phyloP scores from a whole-genome alignment of 2,888 invertebrate species.

The Ennomos erosarius region DNA sequence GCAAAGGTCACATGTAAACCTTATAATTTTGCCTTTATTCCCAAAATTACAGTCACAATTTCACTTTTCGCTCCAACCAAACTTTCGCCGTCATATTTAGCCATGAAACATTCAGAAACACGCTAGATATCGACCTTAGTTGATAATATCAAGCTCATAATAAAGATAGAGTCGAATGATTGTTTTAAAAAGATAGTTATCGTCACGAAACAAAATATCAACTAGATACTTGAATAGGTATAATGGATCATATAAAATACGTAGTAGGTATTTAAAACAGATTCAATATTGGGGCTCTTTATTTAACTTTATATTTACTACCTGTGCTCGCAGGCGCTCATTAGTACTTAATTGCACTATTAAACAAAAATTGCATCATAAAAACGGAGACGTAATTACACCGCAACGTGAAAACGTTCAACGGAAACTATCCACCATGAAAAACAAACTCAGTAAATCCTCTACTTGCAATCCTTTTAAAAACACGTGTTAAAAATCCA shows the following conservation, averaged over 20 bases:
- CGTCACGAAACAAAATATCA: neutral
- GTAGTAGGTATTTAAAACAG: too few species aligned
- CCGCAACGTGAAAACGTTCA: too few species aligned
- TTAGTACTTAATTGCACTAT: too few species aligned
- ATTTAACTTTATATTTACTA: too few species aligned
- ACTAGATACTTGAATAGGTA: neutral
- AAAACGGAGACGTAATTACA: too few species aligned
- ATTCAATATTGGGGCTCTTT: too few species aligned
- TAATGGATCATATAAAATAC: too few species aligned
- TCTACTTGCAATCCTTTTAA: neutral
- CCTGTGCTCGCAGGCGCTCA: too few species aligned
- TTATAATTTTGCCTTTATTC: constrained; percentile 26
- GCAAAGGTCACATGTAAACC: constrained; percentile 40
- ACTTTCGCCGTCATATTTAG: constrained; percentile 51
- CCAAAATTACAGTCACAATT: constrained; percentile 27
- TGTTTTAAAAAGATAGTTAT: constrained; percentile 10
- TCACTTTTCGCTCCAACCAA: constrained; percentile 13
- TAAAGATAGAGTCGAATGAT: constrained; percentile 21
- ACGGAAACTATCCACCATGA: too few species aligned
- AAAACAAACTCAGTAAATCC: neutral
- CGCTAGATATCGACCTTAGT: constrained; percentile 68
- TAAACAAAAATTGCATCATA: too few species aligned
- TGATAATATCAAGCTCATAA: neutral
- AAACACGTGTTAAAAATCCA: constrained; percentile 8
- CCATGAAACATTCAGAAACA: constrained; percentile 60